These are phyloP conservation scores for Knipowitschia caucasica DNA, from an alignment of 2,797 vertebrate genomes.

Conservation along the genomic window DNA sequence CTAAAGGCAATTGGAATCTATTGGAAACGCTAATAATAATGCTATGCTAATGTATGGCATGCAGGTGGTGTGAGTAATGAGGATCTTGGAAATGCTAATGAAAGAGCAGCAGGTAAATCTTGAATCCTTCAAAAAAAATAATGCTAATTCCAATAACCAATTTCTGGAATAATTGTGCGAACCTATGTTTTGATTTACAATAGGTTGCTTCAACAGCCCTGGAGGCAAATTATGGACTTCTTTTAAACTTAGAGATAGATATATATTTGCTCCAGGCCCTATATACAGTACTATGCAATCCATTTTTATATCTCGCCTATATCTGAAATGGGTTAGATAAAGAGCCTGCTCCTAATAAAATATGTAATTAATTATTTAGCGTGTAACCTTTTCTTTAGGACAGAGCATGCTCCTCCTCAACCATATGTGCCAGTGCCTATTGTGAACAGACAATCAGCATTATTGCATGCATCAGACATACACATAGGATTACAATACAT, in stretches of 20 bases:
- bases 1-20: constrained; percentile 4
- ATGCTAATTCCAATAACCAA: background rate
- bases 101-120: constrained; percentile 15
- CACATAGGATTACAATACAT: too few relatives aligned
- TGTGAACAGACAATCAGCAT: background rate
- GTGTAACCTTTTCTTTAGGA: constrained; percentile 6
- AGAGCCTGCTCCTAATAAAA: background rate
- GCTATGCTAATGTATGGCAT: constrained; percentile 49
- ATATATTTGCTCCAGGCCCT: background rate
- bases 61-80: constrained; percentile 52
- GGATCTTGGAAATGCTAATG: constrained; percentile 51
- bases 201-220: background rate
- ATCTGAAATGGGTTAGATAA: constrained; percentile 1
- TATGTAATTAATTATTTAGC: constrained; percentile 3
- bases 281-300: too few relatives aligned
- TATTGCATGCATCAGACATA: background rate
- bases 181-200: background rate
- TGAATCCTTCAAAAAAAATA: background rate
- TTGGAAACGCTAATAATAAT: constrained; percentile 20
- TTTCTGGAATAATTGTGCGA: background rate
- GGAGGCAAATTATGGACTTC: background rate
- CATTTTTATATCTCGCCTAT: background rate
- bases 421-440: background rate
- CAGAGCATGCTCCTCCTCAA: background rate
- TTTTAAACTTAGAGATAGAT: background rate